phyloP scores from a whole-genome alignment of 2,113 vertebrate species.

The Ammospiza nelsoni region DNA sequence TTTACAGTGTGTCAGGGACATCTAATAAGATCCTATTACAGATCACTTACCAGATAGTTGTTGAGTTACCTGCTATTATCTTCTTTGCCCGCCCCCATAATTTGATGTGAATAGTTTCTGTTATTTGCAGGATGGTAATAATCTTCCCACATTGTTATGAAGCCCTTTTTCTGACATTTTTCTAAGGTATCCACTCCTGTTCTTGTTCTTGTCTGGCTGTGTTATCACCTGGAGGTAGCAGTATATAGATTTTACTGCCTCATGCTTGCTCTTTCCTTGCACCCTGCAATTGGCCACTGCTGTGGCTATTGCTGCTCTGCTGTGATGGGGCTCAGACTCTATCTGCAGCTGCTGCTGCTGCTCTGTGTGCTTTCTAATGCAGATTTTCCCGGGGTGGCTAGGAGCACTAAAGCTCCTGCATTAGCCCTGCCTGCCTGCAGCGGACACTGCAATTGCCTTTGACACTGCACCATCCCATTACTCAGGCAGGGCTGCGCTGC shows the following conservation, averaged over 20 bases:
- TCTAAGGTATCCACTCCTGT: background rate
- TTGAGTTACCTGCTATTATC: conserved; percentile 60
- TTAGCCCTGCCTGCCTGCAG: background rate
- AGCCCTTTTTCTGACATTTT: background rate
- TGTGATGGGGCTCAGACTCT: background rate
- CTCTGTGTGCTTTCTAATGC: background rate
- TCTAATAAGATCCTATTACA: conserved; percentile 41
- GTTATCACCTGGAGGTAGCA: background rate
- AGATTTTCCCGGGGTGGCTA: background rate
- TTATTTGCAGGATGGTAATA: conserved; percentile 14
- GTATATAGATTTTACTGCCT: background rate
- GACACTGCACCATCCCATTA: background rate
- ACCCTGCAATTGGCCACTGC: background rate
- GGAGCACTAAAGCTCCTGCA: background rate
- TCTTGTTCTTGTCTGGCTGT: background rate
- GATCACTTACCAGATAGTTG: conserved; percentile 57
- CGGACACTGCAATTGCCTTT: background rate
- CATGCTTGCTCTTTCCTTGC: background rate
- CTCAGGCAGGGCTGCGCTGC: background rate
- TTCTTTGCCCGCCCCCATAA: conserved; percentile 25
- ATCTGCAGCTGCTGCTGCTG: background rate
- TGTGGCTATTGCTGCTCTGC: background rate
- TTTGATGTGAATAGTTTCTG: conserved; percentile 22
- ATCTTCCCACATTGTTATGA: background rate
- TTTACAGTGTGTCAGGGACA: conserved; percentile 50